Base-by-base conservation (phyloP, 2,888 invertebrate species). In the Osmoderma eremita region DNA sequence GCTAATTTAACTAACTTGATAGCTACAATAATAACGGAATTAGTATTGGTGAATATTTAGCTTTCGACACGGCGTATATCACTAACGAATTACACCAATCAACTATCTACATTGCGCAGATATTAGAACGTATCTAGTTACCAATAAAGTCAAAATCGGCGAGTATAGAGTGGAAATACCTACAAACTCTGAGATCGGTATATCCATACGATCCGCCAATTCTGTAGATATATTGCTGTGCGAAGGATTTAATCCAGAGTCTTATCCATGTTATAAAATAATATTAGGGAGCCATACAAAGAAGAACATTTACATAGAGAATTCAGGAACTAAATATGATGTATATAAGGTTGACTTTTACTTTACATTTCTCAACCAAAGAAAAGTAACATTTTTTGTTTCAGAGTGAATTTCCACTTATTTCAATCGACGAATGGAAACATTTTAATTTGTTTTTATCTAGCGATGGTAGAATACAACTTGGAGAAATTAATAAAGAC, bases 361-460 rank as follows among this genome's bases (percentile, higher is more conserved):
- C n/a, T 54, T 56, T 36, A 41, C 48, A 56, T 10, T 42, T 42
- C 39, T 56, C 39, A 54, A 15, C 41, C 3, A 30, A 42, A 41
- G 42, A 62, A 50, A 61, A 24, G 24, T 39, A 24, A 38, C 39
- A 38, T 22, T 51, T 63, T 63, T 64, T 39, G 70, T 73, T 71
- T 71, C 72, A 69, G 72, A 78, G 78, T 73, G 75, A 42, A 72
- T 71, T 70, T 71, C 76, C 15, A 64, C 75, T 80, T 48, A 71
- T 79, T 20, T 74, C 77, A 4, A 69, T 68, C 1, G 75, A 79
- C 39, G 79, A 80, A 73, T 81, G 81, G 81, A 74, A 78, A 64
- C 78, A 71, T 67, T 80, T 79, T 65, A 67, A 74, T 61, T 51
- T 80, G 18, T 74, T 68, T 62, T 70, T 78, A 50, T 73, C 75